Conservation (phyloP, 2,888 invertebrate species). For the Agrochola lota region DNA sequence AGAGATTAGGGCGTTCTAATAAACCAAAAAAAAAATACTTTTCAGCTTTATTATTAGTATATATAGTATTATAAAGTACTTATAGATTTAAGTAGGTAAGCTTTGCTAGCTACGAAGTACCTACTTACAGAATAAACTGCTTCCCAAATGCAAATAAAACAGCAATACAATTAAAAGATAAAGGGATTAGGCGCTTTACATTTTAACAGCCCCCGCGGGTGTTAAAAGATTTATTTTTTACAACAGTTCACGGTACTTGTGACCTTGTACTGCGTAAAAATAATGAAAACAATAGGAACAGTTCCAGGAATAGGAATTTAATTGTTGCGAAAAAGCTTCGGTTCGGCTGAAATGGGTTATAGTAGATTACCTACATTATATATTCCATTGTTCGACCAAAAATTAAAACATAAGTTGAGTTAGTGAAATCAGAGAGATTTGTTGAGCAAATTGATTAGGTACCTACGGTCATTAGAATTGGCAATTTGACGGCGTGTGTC, state of each 20-base stretch:
- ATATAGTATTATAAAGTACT: too few species aligned
- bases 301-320: not conserved
- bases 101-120: constrained; percentile 7
- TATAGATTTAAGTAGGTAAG: not conserved
- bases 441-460: too few species aligned
- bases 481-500: too few species aligned
- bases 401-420: too few species aligned
- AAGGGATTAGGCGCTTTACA: constrained; percentile 27
- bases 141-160: constrained; percentile 31
- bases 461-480: too few species aligned
- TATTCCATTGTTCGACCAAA: too few species aligned
- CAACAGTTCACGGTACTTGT: constrained; percentile 2
- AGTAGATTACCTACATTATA: not conserved
- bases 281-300: constrained; percentile 22
- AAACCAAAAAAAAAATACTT: too few species aligned
- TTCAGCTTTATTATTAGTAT: too few species aligned
- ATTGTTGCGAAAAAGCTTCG: constrained; percentile 16
- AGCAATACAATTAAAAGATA: constrained; percentile 19
- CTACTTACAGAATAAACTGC: constrained; percentile 4
- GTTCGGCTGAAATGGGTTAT: not conserved
- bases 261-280: constrained; percentile 15
- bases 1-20: too few species aligned
- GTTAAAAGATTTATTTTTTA: constrained; percentile 15
- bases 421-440: not conserved
- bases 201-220: constrained; percentile 7